Conservation (phyloP, 2,888 invertebrate species). For the Mesodorylaimus sp. region DNA sequence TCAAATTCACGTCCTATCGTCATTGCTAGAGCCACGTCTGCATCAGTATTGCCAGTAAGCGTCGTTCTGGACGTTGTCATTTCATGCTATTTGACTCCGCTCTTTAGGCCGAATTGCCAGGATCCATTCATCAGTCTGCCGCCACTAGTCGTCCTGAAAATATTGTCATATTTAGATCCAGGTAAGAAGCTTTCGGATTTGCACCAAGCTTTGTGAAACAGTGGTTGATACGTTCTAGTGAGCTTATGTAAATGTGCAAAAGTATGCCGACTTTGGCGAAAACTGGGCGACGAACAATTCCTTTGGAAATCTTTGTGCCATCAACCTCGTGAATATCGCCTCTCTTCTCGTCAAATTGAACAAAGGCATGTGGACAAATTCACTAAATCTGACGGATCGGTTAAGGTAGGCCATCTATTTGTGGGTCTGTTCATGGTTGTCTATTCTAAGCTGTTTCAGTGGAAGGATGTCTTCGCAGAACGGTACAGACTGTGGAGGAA, state of each 20-base stretch:
- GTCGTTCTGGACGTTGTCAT: no score
- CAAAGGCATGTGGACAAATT: constrained; percentile 13
- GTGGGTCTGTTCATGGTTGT: neutral
- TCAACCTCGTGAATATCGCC: constrained; percentile 29
- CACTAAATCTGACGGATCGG: neutral
- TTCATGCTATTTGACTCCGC: no score
- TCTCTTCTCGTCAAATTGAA: constrained; percentile 32
- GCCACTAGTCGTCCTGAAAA: constrained; percentile 28
- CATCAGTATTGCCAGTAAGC: constrained; percentile 35
- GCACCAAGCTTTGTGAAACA: neutral
- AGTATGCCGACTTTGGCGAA: constrained; percentile 31
- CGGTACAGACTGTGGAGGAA: constrained; percentile 35
- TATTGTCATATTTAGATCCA: constrained; percentile 35
- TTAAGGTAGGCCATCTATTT: neutral
- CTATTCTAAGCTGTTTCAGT: constrained; percentile 22
- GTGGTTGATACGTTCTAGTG: constrained; percentile 21
- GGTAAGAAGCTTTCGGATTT: constrained; percentile 19
- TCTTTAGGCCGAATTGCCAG: constrained; percentile 35
- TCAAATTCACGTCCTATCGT: constrained; percentile 34
- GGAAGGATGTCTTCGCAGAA: constrained; percentile 37
- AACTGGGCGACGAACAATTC: constrained; percentile 28
- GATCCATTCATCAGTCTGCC: constrained; percentile 35
- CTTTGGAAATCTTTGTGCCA: constrained; percentile 35
- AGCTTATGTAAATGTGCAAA: constrained; percentile 30
- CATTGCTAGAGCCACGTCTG: constrained; percentile 29